These are phyloP conservation scores for Loris lydekkerianus DNA, from an alignment of 2,797 vertebrate genomes.

Conservation along the genomic window DNA sequence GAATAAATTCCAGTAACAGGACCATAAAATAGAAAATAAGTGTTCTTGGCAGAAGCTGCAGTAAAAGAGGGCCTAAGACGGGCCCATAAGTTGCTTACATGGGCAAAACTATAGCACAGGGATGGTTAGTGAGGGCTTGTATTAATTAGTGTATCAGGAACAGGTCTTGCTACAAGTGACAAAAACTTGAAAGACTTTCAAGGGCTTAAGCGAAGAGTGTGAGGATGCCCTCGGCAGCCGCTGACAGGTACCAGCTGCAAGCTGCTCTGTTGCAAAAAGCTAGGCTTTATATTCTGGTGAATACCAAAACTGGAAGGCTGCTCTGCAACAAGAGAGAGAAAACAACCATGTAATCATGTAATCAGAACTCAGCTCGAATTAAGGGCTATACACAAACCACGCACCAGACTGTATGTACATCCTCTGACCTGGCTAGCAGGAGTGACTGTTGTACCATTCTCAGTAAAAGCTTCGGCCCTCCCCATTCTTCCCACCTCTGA, in stretches of 20 bases:
- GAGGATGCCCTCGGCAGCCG: background rate
- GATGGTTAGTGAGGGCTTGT: too few relatives aligned
- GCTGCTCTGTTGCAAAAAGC: background rate
- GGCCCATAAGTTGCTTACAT: background rate
- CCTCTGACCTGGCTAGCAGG: background rate
- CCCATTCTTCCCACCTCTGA: background rate
- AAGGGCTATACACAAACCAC: background rate
- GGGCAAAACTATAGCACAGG: background rate
- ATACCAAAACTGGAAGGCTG: background rate
- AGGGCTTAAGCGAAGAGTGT: background rate
- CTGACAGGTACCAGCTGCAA: too few relatives aligned
- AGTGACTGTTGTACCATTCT: background rate
- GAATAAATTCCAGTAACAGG: too few relatives aligned
- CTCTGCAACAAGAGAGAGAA: background rate
- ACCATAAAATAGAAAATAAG: background rate
- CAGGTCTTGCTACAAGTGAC: background rate
- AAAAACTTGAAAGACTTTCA: background rate
- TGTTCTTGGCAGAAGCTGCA: background rate
- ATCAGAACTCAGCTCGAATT: background rate
- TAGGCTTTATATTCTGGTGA: background rate
- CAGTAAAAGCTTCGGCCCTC: background rate
- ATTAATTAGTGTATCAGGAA: background rate
- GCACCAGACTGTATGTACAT: rapidly evolving
- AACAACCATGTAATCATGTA: background rate
- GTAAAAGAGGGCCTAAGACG: background rate